Evolutionary conservation across 2,888 invertebrate species (phyloP).

Genomic region (Rugalucina vietnamica): DNA sequence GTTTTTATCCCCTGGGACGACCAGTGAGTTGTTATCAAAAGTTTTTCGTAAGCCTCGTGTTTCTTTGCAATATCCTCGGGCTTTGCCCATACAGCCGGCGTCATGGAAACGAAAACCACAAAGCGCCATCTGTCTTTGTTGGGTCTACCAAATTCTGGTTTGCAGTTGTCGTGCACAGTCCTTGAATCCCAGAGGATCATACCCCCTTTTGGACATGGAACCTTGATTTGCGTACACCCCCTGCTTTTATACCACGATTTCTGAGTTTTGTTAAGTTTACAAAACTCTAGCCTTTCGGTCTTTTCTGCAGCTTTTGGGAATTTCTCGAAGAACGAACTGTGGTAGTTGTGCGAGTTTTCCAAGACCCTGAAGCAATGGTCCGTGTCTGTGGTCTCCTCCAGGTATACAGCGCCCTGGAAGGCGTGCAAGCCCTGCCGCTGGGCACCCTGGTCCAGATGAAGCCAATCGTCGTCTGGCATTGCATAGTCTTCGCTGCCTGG

Average conservation of each 20-base stretch:
- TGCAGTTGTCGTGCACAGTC: conserved; percentile 64
- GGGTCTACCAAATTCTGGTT: conserved; percentile 50
- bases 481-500: conserved; percentile 16
- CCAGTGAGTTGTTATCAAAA: conserved; percentile 65
- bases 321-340: conserved; percentile 48
- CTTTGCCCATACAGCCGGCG: conserved; percentile 66
- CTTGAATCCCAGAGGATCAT: conserved; percentile 72
- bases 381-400: conserved; percentile 25
- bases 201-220: conserved; percentile 68
- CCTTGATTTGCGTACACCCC: conserved; percentile 11
- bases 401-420: conserved; percentile 64
- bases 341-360: conserved; percentile 56
- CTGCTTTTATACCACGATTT: conserved; percentile 40
- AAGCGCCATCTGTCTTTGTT: conserved; percentile 64
- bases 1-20: conserved; percentile 50
- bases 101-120: conserved; percentile 69
- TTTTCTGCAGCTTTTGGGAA: conserved; percentile 24
- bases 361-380: conserved; percentile 64
- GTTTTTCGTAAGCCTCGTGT: conserved; percentile 54
- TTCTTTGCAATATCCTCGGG: conserved; percentile 53
- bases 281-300: conserved; percentile 35
- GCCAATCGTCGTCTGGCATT: conserved; percentile 24
- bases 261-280: conserved; percentile 34
- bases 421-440: conserved; percentile 56
- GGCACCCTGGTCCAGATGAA: conserved; percentile 57